phyloP scores from a whole-genome alignment of 2,888 invertebrate species.

The Mycalesis mineus region DNA sequence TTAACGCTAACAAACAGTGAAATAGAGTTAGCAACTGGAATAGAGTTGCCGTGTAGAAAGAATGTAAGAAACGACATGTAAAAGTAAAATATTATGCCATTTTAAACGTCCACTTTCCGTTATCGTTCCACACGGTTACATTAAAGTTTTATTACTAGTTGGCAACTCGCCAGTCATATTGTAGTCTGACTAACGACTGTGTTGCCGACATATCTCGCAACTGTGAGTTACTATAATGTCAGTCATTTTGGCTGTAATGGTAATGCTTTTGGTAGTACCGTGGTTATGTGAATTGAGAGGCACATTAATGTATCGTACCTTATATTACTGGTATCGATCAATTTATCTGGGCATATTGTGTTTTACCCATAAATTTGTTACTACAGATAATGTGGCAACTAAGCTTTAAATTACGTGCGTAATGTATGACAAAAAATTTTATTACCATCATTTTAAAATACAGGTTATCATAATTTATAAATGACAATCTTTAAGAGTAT shows the following conservation, averaged over 20 bases:
- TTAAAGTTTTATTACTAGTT: slow-evolving; percentile 31
- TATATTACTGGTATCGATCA: slow-evolving; percentile 1
- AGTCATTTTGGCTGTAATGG: slow-evolving; percentile 15
- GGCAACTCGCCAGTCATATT: slow-evolving; percentile 33
- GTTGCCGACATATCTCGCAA: slow-evolving; percentile 29
- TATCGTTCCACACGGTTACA: slow-evolving; percentile 32
- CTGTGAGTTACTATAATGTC: slow-evolving; percentile 19
- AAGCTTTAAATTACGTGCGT: too few relatives aligned
- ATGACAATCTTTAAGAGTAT: neutral
- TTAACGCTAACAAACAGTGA: neutral
- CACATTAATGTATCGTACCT: neutral
- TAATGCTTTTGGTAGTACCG: slow-evolving; percentile 10
- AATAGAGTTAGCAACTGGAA: neutral
- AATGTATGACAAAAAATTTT: too few relatives aligned
- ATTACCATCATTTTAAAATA: too few relatives aligned
- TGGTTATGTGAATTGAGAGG: slow-evolving; percentile 6
- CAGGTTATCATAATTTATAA: too few relatives aligned
- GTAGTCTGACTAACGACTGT: slow-evolving; percentile 28
- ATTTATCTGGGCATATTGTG: neutral
- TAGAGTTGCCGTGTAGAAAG: slow-evolving; percentile 1
- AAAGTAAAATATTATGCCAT: slow-evolving; percentile 22
- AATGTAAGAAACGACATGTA: slow-evolving; percentile 8
- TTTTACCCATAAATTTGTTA: neutral
- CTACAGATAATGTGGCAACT: neutral
- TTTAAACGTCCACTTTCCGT: slow-evolving; percentile 30